Evolutionary conservation across 1,140 invertebrate genomes (phyloP), one percentile per base, ranked within the genome.

Genomic region (Tenebrio molitor): DNA sequence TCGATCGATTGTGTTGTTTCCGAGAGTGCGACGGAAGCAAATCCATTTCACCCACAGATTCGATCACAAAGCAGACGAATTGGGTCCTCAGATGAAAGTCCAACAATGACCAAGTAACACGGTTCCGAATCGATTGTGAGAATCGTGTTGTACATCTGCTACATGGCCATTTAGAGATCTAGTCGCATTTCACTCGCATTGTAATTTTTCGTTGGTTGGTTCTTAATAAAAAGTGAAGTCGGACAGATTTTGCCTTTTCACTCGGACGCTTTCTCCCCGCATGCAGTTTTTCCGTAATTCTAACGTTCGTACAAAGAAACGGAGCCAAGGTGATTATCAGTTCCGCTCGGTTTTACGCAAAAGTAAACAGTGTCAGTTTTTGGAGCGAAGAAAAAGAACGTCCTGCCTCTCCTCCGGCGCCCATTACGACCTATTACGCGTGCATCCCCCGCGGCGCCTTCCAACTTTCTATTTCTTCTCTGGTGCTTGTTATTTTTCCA

Each of bases 61-160:
- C 15, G 15, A 58, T 14, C 50, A 58, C 44, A 50, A 50, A 50
- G 16, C 44, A 58, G 36, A 39, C n/a, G 36, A 39, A 39, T 39
- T 39, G 12, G 50, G 50, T 58, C 23, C 50, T 58, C 29, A 29
- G 19, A 29, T 58, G 50, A 58, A 58, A 58, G 50, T 58, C 16
- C 50, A 58, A 58, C 16, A 58, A 58, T 58, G 50, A 58, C 50
- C 50, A 58, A 58, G 50, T 58, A 29, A 58, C 50, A 58, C 29
- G 36, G 5, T 39, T 39, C n/a, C 12, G 36, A 3, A 12, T 39
- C 2, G 21, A 29, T 58, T 58, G 50, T 29, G 50, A 29, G 50
- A 58, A 58, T 21, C 21, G 21, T 29, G 50, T 14, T 58, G 50
- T 15, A 29, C 50, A 58, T 58, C 50, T 58, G 50, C 12, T 58